Percentiles rank a stretch among this genome's conserved stretches.
Conservation (phyloP, 2,888 invertebrate genomes). For the Leucoma salicis region DNA sequence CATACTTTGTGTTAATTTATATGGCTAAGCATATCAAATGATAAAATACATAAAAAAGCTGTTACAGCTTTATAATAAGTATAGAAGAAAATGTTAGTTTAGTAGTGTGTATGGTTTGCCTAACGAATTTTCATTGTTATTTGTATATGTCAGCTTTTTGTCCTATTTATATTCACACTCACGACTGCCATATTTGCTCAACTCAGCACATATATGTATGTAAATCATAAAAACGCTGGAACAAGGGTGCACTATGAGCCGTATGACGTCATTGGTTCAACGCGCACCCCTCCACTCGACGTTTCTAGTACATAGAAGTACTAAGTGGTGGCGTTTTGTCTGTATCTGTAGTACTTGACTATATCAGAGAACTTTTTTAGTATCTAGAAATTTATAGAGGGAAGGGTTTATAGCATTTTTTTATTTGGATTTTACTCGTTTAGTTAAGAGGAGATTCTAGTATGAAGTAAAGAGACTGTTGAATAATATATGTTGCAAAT, state of each 20-base stretch:
- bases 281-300: constrained; percentile 55
- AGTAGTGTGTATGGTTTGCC: not conserved
- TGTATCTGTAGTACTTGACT: constrained; percentile 17
- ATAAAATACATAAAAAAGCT: no score
- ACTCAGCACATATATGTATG: constrained; percentile 33
- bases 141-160: constrained; percentile 37
- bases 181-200: constrained; percentile 46
- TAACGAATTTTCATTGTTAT: constrained; percentile 28
- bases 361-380: constrained; percentile 9
- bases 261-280: constrained; percentile 70
- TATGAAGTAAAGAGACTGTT: no score
- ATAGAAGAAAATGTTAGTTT: not conserved
- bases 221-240: constrained; percentile 31
- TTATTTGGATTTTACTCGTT: no score
- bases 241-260: constrained; percentile 49
- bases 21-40: no score
- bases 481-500: no score
- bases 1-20: no score
- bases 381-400: not conserved
- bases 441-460: no score
- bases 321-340: constrained; percentile 29
- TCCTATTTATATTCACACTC: constrained; percentile 44
- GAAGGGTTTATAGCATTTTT: not conserved
- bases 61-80: no score
- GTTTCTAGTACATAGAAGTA: constrained; percentile 22